Base-by-base conservation (phyloP, 2,113 vertebrate species). In the Sceloporus undulatus region DNA sequence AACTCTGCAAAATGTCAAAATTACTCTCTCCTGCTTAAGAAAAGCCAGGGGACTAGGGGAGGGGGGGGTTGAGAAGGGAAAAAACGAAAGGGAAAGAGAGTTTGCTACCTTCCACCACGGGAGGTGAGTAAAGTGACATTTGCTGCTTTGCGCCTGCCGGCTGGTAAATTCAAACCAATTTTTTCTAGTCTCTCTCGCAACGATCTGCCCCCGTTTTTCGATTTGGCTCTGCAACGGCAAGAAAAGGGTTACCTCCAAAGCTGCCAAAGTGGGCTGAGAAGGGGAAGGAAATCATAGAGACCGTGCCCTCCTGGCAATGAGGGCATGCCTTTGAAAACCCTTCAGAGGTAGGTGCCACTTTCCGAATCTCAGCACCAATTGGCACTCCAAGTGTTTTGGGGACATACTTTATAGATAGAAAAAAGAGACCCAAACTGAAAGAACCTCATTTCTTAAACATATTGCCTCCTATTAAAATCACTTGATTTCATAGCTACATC, bases 121-220 rank as follows among this genome's bases (percentile, higher is more conserved):
- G 98, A 99, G 87, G 99, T 99, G 94, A 99, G 98, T 97, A 99
- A 97, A 92, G 99, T 99, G 97, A 99, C 99, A 93, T 99, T 99
- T 93, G 99, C 99, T 84, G 99, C 99, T 96, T 99, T 99, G 96
- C 99, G 99, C 95, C 99, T 98, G 92, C 99, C 99, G 82, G 98
- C 98, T 86, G 99, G 99, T 97, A 99, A 97, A 98, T 99, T 99
- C 96, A 99, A 97, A 91, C 99, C 99, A 92, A 99, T 99, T 97
- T 99, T 99, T 97, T 99, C 99, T 96, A 99, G 97, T 95, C 99
- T 99, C 96, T 99, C 99, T 97, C 99, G 96, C 96, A 99, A 97
- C 93, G 98, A 99, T 96, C 98, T 98, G 62, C 99, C 99, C 92
- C 99, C 99, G 92, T 99, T 99, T 98, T 99, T 99, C 94, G 99